Conservation (phyloP, 2,113 vertebrate species). For the Andinoacara biseriatus region DNA sequence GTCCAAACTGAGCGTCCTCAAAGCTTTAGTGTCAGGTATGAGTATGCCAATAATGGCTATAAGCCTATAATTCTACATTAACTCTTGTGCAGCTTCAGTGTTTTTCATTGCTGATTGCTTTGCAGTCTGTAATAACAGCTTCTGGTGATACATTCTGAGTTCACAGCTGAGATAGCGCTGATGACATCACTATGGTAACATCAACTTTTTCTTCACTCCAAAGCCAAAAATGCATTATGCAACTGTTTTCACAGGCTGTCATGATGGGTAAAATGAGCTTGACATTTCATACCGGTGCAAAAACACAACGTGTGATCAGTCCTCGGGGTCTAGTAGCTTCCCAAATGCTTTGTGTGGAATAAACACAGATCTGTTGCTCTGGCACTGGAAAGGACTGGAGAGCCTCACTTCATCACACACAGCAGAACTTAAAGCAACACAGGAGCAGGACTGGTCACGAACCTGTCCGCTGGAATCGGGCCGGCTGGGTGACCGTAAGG, state of each 20-base stretch:
- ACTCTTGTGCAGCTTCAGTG: accelerated
- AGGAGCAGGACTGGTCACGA: too few species aligned
- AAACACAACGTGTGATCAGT: background rate
- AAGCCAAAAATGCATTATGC: background rate
- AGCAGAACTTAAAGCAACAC: too few species aligned
- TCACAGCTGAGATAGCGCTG: background rate
- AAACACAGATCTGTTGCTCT: background rate
- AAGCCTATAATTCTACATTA: background rate
- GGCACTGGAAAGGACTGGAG: too few species aligned
- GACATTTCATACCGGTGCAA: background rate
- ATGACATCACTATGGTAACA: conserved; percentile 1
- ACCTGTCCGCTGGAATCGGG: too few species aligned
- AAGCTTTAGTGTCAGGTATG: background rate
- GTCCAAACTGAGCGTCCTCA: background rate
- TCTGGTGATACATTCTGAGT: background rate
- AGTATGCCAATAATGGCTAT: background rate
- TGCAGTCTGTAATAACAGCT: background rate
- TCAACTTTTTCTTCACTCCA: background rate
- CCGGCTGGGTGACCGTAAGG: too few species aligned
- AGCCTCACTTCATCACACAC: too few species aligned
- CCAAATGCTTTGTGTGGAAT: background rate
- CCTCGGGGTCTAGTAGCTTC: background rate
- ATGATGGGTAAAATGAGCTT: background rate
- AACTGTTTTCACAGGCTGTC: conserved; percentile 4
- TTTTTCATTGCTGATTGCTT: background rate